These are phyloP conservation scores for Trematomus loennbergii DNA, from an alignment of 2,113 vertebrate genomes.

Conservation along the genomic window DNA sequence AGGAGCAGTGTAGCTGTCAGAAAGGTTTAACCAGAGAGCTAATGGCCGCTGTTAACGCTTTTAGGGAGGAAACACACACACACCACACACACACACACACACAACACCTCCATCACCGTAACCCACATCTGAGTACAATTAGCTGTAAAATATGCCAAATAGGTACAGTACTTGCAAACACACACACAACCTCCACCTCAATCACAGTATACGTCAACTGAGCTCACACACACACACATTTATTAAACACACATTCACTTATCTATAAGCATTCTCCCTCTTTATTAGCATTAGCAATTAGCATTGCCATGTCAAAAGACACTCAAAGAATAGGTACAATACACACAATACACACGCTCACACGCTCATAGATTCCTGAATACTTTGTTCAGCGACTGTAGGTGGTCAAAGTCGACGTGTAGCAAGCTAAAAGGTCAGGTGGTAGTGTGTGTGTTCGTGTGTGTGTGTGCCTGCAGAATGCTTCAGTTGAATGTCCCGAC, in stretches of 20 bases:
- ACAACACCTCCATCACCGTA: slow-evolving; percentile 6
- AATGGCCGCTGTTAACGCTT: slow-evolving; percentile 14
- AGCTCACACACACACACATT: too few species aligned
- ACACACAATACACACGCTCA: too few species aligned
- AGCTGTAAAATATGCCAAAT: too few species aligned
- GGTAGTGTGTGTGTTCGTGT: too few species aligned
- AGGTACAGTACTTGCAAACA: too few species aligned
- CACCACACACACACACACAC: too few species aligned
- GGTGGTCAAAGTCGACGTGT: slow-evolving; percentile 16
- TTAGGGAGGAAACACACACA: slow-evolving; percentile 1
- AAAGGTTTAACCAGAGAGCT: slow-evolving; percentile 53
- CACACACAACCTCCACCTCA: too few species aligned
- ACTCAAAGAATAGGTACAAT: not conserved
- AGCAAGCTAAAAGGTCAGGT: slow-evolving; percentile 53
- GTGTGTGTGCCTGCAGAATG: slow-evolving; percentile 6
- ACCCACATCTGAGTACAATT: slow-evolving; percentile 31
- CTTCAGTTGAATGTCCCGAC: slow-evolving; percentile 43
- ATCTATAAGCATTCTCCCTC: too few species aligned
- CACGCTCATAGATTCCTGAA: not conserved
- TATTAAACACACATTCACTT: too few species aligned
- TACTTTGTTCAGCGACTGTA: not conserved
- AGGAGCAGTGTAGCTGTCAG: slow-evolving; percentile 24
- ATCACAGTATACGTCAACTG: too few species aligned
- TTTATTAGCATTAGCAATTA: too few species aligned
- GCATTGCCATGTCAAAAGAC: too few species aligned